Conservation (phyloP, 2,888 invertebrate genomes). For the Malacosoma neustria region DNA sequence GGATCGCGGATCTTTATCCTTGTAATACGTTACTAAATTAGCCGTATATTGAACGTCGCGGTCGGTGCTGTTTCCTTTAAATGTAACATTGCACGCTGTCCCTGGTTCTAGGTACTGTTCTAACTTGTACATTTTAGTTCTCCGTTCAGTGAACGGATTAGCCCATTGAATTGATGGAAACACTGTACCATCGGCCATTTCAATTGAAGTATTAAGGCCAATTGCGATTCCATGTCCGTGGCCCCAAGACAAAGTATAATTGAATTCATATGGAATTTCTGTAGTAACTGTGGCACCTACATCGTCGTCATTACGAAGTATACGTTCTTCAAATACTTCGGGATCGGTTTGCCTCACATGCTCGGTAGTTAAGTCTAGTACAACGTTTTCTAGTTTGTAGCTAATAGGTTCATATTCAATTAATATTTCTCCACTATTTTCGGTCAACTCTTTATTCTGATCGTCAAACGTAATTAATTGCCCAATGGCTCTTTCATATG, state of each 20-base stretch:
- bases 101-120: slow-evolving; percentile 82
- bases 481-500: slow-evolving; percentile 78
- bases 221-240: slow-evolving; percentile 83
- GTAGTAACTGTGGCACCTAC: slow-evolving; percentile 79
- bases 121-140: slow-evolving; percentile 74
- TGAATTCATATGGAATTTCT: slow-evolving; percentile 82
- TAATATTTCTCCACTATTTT: slow-evolving; percentile 82
- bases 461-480: slow-evolving; percentile 80
- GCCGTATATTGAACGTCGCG: slow-evolving; percentile 85
- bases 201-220: slow-evolving; percentile 79
- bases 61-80: slow-evolving; percentile 82
- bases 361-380: slow-evolving; percentile 70
- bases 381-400: slow-evolving; percentile 83
- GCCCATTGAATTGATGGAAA: slow-evolving; percentile 83
- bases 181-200: slow-evolving; percentile 71
- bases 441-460: slow-evolving; percentile 68
- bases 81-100: slow-evolving; percentile 87
- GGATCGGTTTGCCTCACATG: slow-evolving; percentile 62
- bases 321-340: slow-evolving; percentile 67
- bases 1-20: slow-evolving; percentile 73
- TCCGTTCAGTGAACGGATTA: slow-evolving; percentile 66
- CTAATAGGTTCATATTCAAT: slow-evolving; percentile 86
- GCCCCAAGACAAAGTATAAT: slow-evolving; percentile 85
- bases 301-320: slow-evolving; percentile 70
- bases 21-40: slow-evolving; percentile 80